A percentile compares a stretch with the other conserved stretches of the same genome.
Evolutionary conservation across 1,140 invertebrate species (phyloP).

Genomic region (Ooceraea biroi): DNA sequence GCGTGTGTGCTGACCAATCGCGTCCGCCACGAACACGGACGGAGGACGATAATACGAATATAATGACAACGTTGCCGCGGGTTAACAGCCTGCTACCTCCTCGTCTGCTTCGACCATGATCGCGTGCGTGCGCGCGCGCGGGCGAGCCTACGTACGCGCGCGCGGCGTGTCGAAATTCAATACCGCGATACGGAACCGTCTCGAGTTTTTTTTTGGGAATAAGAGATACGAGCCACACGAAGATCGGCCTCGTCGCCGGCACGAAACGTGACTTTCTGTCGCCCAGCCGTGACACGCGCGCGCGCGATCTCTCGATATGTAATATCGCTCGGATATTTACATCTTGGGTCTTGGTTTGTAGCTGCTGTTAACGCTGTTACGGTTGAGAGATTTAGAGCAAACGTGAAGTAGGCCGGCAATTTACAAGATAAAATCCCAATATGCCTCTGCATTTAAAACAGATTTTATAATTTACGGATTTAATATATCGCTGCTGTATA

Average conservation of each 20-base stretch:
- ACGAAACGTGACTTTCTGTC: slow-evolving; percentile 24
- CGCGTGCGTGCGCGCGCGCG: slow-evolving; percentile 6
- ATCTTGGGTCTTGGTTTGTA: not conserved
- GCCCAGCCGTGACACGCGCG: not conserved
- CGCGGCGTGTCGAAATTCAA: slow-evolving; percentile 37
- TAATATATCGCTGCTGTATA: too few species aligned
- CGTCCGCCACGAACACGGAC: slow-evolving; percentile 2
- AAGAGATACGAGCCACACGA: not conserved
- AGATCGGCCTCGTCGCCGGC: not conserved
- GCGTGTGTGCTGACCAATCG: not conserved
- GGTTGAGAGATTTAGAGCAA: not conserved
- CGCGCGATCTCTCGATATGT: not conserved
- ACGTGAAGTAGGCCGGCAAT: not conserved
- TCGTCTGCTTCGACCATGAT: slow-evolving; percentile 29
- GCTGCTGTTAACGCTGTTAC: not conserved
- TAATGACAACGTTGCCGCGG: slow-evolving; percentile 77
- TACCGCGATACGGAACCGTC: slow-evolving; percentile 9
- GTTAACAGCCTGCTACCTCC: slow-evolving; percentile 54
- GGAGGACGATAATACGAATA: slow-evolving; percentile 76
- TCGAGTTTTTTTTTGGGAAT: not conserved
- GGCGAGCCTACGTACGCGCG: not conserved
- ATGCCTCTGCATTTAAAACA: too few species aligned
- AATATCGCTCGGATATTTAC: not conserved
- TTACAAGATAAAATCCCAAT: not conserved
- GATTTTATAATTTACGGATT: too few species aligned